Base-by-base conservation (phyloP, 2,888 invertebrate species). In the Euzetes globulus region DNA sequence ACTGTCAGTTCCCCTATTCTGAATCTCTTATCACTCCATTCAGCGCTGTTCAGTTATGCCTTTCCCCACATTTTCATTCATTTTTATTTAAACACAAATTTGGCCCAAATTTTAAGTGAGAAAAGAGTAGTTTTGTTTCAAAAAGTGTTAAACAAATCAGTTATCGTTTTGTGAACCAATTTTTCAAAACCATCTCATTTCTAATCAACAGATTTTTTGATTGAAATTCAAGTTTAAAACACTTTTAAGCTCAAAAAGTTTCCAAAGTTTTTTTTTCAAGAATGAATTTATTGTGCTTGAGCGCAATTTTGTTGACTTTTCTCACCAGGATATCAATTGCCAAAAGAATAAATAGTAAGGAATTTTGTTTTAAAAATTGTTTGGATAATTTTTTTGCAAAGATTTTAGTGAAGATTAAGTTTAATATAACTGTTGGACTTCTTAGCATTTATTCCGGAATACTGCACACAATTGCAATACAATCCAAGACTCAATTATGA, bases 371-470 rank as follows among this genome's bases (percentile, higher is more conserved):
- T 11, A 41, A 7, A 1, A 41, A 41, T 13, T 41, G 13, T 41
- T 41, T 41, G 41, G 41, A 41, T 41, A 9, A 41, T 13, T 13
- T 4, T 33, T 33, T n/a, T n/a, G n/a, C n/a, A 41, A 41, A 41
- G 1, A 58, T 27, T 58, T 25, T 58, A n/a, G 41, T 41, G 41
- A 1, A 17, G 27, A 58, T 25, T 52, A 6, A 27, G 41, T 41
- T 11, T 11, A 41, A 9, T 41, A 41, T 41, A n/a, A n/a, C n/a
- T 41, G 11, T 41, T 41, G 11, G 41, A 41, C 19, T 22, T 58
- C 27, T 17, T 65, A 68, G 68, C 68, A 22, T 68, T 68, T 19
- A 68, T 68, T 13, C 68, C 68, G 6, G 6, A 37, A 22, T 68
- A 19, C 33, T 68, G 68, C 22, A 22, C 27, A 68, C 41, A 41